A percentile compares a stretch with the other conserved stretches of the same genome.
Conservation (phyloP, 2,113 vertebrate species). For the Cranoglanis bouderius region DNA sequence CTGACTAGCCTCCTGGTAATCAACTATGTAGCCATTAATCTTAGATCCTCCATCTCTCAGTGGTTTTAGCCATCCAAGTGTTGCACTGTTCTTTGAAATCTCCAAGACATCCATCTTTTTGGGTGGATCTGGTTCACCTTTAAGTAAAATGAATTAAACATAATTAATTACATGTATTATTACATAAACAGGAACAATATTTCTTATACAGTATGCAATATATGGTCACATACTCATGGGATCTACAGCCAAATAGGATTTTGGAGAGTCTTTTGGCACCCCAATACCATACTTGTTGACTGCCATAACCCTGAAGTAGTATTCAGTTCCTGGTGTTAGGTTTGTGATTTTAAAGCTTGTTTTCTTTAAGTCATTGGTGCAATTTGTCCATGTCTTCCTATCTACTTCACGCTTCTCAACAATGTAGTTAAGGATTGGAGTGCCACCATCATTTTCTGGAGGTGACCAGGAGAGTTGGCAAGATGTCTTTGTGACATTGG, state of each 20-base stretch:
- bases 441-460: slow-evolving; percentile 96
- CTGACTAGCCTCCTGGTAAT: slow-evolving; percentile 85
- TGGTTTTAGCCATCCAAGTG: slow-evolving; percentile 91
- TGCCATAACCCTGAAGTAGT: slow-evolving; percentile 94
- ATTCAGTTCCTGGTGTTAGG: slow-evolving; percentile 87
- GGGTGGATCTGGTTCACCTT: slow-evolving; percentile 96
- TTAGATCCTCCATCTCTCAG: slow-evolving; percentile 93
- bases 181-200: background rate
- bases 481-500: slow-evolving; percentile 87
- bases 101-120: slow-evolving; percentile 96
- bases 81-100: slow-evolving; percentile 90
- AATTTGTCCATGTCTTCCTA: slow-evolving; percentile 92
- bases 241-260: slow-evolving; percentile 87
- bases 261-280: slow-evolving; percentile 88
- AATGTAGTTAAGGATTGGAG: slow-evolving; percentile 88
- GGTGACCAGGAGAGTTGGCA: slow-evolving; percentile 93
- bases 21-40: slow-evolving; percentile 93
- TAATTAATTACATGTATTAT: background rate
- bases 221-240: slow-evolving; percentile 85
- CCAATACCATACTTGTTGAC: slow-evolving; percentile 96
- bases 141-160: background rate
- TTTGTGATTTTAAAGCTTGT: slow-evolving; percentile 90
- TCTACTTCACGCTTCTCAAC: slow-evolving; percentile 95
- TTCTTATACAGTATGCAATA: background rate
- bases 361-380: slow-evolving; percentile 88